Evolutionary conservation across 2,888 invertebrate species (phyloP).

Genomic region (Daptonema setosum): DNA sequence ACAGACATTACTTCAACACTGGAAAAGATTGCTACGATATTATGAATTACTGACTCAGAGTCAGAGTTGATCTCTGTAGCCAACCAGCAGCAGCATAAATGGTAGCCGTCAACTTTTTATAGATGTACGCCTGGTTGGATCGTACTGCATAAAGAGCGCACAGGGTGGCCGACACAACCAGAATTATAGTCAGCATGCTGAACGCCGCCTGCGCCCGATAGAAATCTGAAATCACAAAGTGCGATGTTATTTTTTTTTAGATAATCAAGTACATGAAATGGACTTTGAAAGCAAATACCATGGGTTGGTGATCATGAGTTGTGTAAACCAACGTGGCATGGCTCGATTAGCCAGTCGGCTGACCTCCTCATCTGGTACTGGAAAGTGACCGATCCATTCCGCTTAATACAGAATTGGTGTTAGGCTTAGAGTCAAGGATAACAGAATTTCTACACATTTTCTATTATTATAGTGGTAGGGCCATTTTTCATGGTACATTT

Average conservation of each 20-base stretch:
- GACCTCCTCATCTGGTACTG: neutral
- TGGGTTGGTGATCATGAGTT: too few species aligned
- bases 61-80: too few species aligned
- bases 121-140: slow-evolving; percentile 24
- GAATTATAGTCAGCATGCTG: slow-evolving; percentile 15
- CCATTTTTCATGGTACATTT: too few species aligned
- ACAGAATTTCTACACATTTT: too few species aligned
- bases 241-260: neutral
- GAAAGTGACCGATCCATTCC: neutral
- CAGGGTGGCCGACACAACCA: slow-evolving; percentile 18
- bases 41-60: too few species aligned
- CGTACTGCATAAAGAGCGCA: slow-evolving; percentile 22
- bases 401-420: too few species aligned
- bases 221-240: slow-evolving; percentile 15
- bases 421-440: too few species aligned
- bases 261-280: too few species aligned
- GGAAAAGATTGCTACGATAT: too few species aligned
- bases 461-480: too few species aligned
- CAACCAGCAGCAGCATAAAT: slow-evolving; percentile 17
- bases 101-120: slow-evolving; percentile 19
- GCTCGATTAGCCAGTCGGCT: neutral
- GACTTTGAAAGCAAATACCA: too few species aligned
- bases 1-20: too few species aligned
- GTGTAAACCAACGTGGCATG: neutral
- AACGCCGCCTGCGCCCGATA: slow-evolving; percentile 23